Percentiles rank a stretch among this genome's conserved stretches.
Conservation (phyloP, 2,888 invertebrate genomes). For the Phorcus lineatus region DNA sequence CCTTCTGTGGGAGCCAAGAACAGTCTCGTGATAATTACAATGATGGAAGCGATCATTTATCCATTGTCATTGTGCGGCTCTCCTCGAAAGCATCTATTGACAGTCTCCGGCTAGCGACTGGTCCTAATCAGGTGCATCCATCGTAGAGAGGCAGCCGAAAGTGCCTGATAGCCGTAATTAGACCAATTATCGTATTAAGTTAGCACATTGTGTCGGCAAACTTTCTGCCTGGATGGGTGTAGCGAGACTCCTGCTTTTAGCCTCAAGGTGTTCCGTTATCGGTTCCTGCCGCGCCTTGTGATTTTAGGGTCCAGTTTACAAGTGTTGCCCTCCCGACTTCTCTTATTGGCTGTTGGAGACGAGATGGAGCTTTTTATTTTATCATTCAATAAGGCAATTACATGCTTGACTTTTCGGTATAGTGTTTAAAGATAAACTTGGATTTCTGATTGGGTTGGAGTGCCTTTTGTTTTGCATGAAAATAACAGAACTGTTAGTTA, state of each 20-base stretch:
- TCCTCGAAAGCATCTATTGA: constrained; percentile 8
- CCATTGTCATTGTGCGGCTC: not conserved
- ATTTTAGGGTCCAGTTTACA: not conserved
- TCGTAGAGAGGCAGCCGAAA: not conserved
- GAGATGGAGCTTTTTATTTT: too few relatives aligned
- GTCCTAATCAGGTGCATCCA: constrained; percentile 11
- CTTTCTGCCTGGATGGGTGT: constrained; percentile 9
- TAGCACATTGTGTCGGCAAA: constrained; percentile 14
- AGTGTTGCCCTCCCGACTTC: too few relatives aligned
- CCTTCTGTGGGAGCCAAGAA: not conserved
- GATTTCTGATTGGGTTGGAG: too few relatives aligned
- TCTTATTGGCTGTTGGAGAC: too few relatives aligned
- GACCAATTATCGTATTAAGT: constrained; percentile 14
- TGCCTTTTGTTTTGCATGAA: too few relatives aligned
- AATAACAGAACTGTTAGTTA: too few relatives aligned
- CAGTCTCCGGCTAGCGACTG: not conserved
- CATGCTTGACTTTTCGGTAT: too few relatives aligned
- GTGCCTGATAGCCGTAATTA: constrained; percentile 11
- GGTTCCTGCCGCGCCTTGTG: not conserved
- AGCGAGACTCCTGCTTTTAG: not conserved
- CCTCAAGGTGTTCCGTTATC: not conserved
- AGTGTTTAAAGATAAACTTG: too few relatives aligned
- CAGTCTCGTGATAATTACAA: constrained; percentile 3
- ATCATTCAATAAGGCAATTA: too few relatives aligned
- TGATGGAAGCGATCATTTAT: not conserved